These are phyloP conservation scores for Corbicula japonica DNA, from an alignment of 2,888 invertebrate genomes.

Conservation along the genomic window DNA sequence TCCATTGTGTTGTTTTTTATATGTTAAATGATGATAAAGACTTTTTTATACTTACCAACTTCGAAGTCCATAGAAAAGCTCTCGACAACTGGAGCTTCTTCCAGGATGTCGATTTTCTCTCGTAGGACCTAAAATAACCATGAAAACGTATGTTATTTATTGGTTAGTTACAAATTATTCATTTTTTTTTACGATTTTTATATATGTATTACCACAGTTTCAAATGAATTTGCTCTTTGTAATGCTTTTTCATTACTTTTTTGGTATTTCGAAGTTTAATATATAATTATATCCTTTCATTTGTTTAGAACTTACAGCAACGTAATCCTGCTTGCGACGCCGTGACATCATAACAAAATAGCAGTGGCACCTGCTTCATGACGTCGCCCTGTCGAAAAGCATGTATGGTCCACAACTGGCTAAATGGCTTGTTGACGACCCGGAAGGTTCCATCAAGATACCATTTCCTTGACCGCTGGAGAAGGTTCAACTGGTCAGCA, in stretches of 20 bases:
- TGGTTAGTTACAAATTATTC: not conserved
- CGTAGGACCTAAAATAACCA: not conserved
- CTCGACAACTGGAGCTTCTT: not conserved
- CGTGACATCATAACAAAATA: conserved; percentile 5
- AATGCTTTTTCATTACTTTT: too few relatives aligned
- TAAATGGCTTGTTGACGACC: conserved; percentile 14
- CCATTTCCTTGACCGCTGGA: not conserved
- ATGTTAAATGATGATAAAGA: not conserved
- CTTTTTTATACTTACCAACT: not conserved
- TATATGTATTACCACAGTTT: too few relatives aligned
- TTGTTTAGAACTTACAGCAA: not conserved
- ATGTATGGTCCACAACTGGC: not conserved
- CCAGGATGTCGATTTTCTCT: not conserved
- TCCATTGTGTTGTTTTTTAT: not conserved
- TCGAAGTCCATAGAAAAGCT: conserved; percentile 10
- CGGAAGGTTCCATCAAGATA: not conserved
- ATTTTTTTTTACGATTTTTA: too few relatives aligned
- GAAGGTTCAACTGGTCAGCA: not conserved
- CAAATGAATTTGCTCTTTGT: too few relatives aligned
- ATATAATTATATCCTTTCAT: not conserved
- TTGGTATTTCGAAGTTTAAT: not conserved
- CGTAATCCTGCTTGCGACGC: conserved; percentile 7
- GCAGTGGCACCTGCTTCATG: conserved; percentile 7
- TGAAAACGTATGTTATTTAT: not conserved
- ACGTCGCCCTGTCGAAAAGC: not conserved